phyloP scores from a whole-genome alignment of 2,888 invertebrate species.

The Perizoma flavofasciatum region DNA sequence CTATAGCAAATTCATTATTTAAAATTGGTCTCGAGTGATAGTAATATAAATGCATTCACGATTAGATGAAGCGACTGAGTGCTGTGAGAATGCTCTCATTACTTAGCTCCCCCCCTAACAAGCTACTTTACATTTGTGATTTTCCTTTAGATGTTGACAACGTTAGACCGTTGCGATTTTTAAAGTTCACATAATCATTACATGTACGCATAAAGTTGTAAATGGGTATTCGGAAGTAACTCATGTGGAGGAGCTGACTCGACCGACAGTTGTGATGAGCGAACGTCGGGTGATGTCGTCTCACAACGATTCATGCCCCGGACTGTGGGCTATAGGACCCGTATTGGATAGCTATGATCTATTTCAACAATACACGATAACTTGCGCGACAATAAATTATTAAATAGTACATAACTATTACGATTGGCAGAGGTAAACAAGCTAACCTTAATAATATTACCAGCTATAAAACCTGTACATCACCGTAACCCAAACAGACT shows the following conservation, averaged over 20 bases:
- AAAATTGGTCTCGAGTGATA: conserved; percentile 82
- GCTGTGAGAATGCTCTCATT: conserved; percentile 17
- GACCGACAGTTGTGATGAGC: conserved; percentile 20
- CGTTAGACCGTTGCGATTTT: background rate
- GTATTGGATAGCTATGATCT: conserved; percentile 82
- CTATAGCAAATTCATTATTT: conserved; percentile 78
- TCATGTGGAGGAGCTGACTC: conserved; percentile 11
- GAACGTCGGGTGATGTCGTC: conserved; percentile 17
- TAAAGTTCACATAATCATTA: background rate
- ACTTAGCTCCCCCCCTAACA: conserved; percentile 1
- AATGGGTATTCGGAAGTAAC: conserved; percentile 12
- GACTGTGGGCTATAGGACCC: conserved; percentile 49
- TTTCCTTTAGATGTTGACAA: background rate
- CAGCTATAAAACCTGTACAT: conserved; percentile 83
- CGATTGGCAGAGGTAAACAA: conserved; percentile 84
- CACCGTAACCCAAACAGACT: conserved; percentile 82
- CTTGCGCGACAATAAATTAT: conserved; percentile 83
- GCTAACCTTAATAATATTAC: conserved; percentile 80
- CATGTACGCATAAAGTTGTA: background rate
- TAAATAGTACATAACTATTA: conserved; percentile 81
- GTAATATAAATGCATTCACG: conserved; percentile 75
- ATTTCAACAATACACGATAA: conserved; percentile 77
- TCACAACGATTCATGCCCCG: conserved; percentile 27
- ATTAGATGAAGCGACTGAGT: conserved; percentile 66
- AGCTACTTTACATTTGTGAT: conserved; percentile 14